A percentile compares a stretch with the other conserved stretches of the same genome.
Conservation (phyloP, 2,797 vertebrate species). For the Hoplostethus atlanticus region DNA sequence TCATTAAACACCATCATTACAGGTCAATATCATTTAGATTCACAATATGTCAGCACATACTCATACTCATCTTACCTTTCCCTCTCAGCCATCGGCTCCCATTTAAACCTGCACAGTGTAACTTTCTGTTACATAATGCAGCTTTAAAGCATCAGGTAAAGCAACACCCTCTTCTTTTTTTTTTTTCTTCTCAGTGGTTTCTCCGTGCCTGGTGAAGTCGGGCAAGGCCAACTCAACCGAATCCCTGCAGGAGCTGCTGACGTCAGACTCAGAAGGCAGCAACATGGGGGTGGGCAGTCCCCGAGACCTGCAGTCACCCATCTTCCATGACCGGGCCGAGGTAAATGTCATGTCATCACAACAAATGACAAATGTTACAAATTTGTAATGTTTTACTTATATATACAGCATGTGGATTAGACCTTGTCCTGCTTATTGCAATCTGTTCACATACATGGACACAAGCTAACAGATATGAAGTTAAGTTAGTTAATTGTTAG, state of each 20-base stretch:
- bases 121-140: no score
- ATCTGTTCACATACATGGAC: no score
- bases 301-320: constrained; percentile 92
- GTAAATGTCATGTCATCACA: constrained; percentile 60
- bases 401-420: not conserved
- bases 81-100: not conserved
- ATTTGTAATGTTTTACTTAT: not conserved
- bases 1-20: not conserved
- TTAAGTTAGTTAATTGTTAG: no score
- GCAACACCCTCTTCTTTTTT: no score
- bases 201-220: constrained; percentile 84
- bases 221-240: constrained; percentile 91
- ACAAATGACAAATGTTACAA: not conserved
- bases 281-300: constrained; percentile 91
- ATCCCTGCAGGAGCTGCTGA: constrained; percentile 95
- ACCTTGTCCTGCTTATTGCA: no score
- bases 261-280: constrained; percentile 97
- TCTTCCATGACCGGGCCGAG: constrained; percentile 89
- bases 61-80: not conserved
- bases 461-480: no score
- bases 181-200: constrained; percentile 53
- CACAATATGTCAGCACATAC: not conserved
- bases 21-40: not conserved
- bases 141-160: not conserved
- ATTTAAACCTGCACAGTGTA: no score